Conservation (phyloP, 2,113 vertebrate species). For the Carollia perspicillata region DNA sequence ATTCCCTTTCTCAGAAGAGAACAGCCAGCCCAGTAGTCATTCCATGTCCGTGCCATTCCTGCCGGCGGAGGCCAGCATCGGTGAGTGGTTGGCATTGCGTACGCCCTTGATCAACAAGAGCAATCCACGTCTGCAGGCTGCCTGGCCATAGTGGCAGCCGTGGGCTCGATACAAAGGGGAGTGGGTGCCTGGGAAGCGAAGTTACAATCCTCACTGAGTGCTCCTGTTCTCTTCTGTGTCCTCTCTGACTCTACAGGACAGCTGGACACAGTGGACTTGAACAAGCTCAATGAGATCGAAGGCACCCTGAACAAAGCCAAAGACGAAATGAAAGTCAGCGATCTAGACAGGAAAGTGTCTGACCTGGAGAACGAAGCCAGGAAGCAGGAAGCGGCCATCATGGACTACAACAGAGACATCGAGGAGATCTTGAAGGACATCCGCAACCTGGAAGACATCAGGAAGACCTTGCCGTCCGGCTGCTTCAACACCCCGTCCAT, state of each 20-base stretch:
- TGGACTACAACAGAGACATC: conserved; percentile 93
- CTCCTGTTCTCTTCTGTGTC: neutral
- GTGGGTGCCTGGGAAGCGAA: no score
- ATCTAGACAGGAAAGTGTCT: conserved; percentile 91
- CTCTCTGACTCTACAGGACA: conserved; percentile 84
- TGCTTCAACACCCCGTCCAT: conserved; percentile 97
- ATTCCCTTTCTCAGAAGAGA: neutral
- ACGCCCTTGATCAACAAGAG: neutral
- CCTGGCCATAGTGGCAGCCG: neutral
- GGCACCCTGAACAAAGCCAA: conserved; percentile 90
- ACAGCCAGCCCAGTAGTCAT: neutral
- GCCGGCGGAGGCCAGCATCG: neutral
- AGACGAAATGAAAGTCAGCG: conserved; percentile 88
- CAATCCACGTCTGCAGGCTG: accelerated
- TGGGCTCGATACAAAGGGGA: neutral
- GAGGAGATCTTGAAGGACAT: conserved; percentile 93
- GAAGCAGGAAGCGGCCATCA: conserved; percentile 91
- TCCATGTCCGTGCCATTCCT: no score
- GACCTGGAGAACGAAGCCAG: conserved; percentile 90
- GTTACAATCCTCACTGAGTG: neutral
- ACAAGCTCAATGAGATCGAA: conserved; percentile 93
- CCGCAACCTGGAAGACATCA: conserved; percentile 95
- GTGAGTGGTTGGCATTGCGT: neutral
- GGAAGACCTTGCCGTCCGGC: conserved; percentile 92
- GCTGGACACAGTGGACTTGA: conserved; percentile 94